Conservation (phyloP, 2,888 invertebrate genomes). For the Caenorhabditis wallacei region DNA sequence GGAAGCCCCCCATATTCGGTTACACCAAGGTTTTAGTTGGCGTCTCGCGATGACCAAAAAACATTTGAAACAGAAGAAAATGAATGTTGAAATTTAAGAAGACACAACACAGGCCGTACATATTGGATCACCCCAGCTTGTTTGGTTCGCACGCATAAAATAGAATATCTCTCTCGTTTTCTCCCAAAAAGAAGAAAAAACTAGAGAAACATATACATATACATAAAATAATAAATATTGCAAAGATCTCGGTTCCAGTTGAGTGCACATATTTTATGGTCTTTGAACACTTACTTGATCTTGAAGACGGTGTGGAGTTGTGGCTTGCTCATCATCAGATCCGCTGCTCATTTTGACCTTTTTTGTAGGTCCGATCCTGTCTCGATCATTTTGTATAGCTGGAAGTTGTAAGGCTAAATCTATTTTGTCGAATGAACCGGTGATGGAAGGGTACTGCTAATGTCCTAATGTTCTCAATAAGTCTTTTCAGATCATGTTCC, state of each 20-base stretch:
- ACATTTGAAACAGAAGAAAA: conserved; percentile 55
- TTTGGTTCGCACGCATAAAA: conserved; percentile 16
- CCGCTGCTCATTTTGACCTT: conserved; percentile 77
- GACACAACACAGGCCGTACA: conserved; percentile 12
- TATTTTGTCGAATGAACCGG: conserved; percentile 42
- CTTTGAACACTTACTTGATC: conserved; percentile 69
- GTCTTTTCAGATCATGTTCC: not conserved
- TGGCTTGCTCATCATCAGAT: conserved; percentile 74
- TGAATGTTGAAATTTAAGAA: conserved; percentile 55
- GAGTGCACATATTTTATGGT: conserved; percentile 3
- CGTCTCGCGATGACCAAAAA: conserved; percentile 40
- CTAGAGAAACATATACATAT: conserved; percentile 3
- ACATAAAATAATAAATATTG: conserved; percentile 34
- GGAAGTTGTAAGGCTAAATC: conserved; percentile 68
- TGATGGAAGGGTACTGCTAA: conserved; percentile 9
- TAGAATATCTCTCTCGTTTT: not conserved
- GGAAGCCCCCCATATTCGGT: conserved; percentile 44
- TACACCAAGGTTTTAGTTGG: conserved; percentile 17
- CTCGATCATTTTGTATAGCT: conserved; percentile 83
- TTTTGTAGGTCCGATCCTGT: conserved; percentile 82
- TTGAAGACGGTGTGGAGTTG: conserved; percentile 69
- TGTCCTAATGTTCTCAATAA: conserved; percentile 15
- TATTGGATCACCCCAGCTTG: conserved; percentile 33
- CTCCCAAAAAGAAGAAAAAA: conserved; percentile 2
- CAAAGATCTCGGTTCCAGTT: conserved; percentile 35